Conservation (phyloP, 2,797 vertebrate genomes). For the Adrianichthys oophorus region DNA sequence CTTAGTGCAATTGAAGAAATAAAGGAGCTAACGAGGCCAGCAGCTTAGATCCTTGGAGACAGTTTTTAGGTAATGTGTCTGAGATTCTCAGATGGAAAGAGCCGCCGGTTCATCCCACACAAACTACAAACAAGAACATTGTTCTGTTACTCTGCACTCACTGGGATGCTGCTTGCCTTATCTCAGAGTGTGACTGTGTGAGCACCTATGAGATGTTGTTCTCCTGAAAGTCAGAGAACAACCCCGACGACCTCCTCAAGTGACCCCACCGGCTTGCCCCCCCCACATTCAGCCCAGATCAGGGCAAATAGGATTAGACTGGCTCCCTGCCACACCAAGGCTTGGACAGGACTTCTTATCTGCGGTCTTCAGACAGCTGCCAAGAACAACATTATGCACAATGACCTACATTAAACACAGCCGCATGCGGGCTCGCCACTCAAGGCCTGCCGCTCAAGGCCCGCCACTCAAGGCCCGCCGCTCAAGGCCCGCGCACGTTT, state of each 20-base stretch:
- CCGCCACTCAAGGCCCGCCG: too few species aligned
- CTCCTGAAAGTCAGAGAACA: constrained; percentile 34
- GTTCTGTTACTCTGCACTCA: too few species aligned
- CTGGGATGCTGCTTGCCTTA: too few species aligned
- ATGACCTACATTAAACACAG: constrained; percentile 70
- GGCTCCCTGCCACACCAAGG: constrained; percentile 71
- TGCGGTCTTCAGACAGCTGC: constrained; percentile 64
- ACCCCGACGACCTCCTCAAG: constrained; percentile 49
- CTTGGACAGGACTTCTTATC: constrained; percentile 71
- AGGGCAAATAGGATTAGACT: constrained; percentile 74
- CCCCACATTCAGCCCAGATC: constrained; percentile 57
- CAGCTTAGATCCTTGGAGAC: constrained; percentile 53
- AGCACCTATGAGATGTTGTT: too few species aligned
- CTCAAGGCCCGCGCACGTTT: constrained; percentile 24
- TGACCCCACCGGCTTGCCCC: constrained; percentile 56
- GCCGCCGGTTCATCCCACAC: too few species aligned
- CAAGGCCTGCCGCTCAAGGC: too few species aligned
- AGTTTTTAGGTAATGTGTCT: constrained; percentile 57
- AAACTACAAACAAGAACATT: too few species aligned
- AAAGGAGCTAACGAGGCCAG: constrained; percentile 71
- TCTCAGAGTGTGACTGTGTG: too few species aligned
- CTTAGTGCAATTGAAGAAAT: constrained; percentile 78
- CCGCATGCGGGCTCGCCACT: constrained; percentile 16
- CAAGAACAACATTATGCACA: constrained; percentile 64
- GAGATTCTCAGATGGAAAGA: constrained; percentile 45